Evolutionary conservation across 1,140 invertebrate species (phyloP).

Genomic region (Tetramorium simillimum): DNA sequence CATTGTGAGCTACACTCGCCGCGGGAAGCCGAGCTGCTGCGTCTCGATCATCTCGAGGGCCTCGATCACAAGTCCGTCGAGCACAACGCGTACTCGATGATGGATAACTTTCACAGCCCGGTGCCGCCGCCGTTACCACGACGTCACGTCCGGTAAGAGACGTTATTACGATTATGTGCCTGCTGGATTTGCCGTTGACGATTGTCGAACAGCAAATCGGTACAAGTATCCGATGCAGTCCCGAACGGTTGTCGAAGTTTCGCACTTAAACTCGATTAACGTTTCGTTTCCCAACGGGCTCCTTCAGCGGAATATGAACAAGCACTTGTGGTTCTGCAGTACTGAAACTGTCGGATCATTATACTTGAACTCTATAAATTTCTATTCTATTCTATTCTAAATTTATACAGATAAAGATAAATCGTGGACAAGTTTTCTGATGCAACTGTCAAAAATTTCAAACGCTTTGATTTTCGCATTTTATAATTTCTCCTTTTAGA

Average conservation of each 20-base stretch:
- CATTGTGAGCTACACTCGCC: conserved; percentile 84
- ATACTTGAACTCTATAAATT: not conserved
- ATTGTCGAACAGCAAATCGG: not conserved
- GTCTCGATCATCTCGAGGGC: conserved; percentile 83
- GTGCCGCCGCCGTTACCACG: conserved; percentile 83
- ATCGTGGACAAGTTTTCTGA: not conserved
- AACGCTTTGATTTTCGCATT: not conserved
- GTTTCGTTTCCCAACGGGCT: not conserved
- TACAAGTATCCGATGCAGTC: not conserved
- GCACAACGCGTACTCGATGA: conserved; percentile 82
- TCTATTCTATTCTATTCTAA: not conserved
- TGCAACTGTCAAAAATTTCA: not conserved
- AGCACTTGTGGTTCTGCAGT: not conserved
- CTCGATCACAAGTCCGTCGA: conserved; percentile 80
- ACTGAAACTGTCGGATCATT: not conserved
- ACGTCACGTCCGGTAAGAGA: conserved; percentile 83
- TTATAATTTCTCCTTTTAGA: not conserved
- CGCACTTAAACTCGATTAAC: not conserved
- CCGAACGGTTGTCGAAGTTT: not conserved
- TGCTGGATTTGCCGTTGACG: not conserved
- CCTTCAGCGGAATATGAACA: not conserved
- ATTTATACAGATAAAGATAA: not conserved
- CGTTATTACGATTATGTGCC: conserved; percentile 13
- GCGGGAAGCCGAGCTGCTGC: conserved; percentile 82
- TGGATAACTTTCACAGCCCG: conserved; percentile 84